Base-by-base conservation (phyloP, 2,888 invertebrate species). In the Hemithea aestivaria region DNA sequence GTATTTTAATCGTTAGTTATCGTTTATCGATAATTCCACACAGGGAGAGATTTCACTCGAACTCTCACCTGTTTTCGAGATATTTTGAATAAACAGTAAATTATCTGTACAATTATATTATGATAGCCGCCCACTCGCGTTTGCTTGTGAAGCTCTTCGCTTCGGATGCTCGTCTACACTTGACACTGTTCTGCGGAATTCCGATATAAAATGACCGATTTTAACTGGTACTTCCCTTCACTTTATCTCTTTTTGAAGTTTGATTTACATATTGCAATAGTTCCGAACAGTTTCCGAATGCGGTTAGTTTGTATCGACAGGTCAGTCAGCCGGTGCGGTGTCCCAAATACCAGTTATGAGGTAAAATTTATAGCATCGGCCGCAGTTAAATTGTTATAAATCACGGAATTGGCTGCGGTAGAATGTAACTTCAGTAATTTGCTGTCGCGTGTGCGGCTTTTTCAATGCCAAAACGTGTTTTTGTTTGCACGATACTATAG, bases 311-410 rank as follows among this genome's bases (percentile, higher is more conserved):
- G 45, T 45, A 38, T 41, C 50, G 52, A 16, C 16, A 47, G 44
- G 45, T 48, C 38, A 32, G 37, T 45, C 45, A 40, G 51, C 37
- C 35, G 46, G 45, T 60, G 64, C 35, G 46, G 45, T 60, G 64
- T 60, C 58, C 65, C 51, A 60, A 64, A 68, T 70, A 59, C 58
- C 62, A 57, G 56, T 61, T 62, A 60, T 57, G 53, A 56, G 43
- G 56, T 47, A 49, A 42, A 59, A 62, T 62, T 63, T 66, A 60
- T 62, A 48, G 46, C 53, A 48, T 49, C 39, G 40, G 48, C 44
- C 49, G 50, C 48, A 44, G 34, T 53, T 48, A 45, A 37, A 52
- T 53, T 54, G 56, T 54, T 56, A 54, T 56, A 60, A 56, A 58
- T 57, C 58, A 60, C 52, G 55, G 48, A 40, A 45, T 4, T 28